phyloP scores from a whole-genome alignment of 2,797 vertebrate genomes.

The Acropternis orthonyx region DNA sequence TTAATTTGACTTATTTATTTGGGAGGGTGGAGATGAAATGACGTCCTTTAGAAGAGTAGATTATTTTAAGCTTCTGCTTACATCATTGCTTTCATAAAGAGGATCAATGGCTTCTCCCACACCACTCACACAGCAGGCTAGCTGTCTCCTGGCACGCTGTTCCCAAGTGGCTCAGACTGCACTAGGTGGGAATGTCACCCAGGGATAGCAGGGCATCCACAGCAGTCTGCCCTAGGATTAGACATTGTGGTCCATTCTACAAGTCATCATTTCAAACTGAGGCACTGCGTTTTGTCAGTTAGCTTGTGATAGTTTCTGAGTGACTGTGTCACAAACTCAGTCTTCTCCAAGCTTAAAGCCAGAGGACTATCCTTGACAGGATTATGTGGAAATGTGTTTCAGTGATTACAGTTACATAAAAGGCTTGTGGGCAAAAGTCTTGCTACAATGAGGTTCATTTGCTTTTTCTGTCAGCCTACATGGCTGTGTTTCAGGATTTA shows the following conservation, averaged over 20 bases:
- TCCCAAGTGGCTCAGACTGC: background rate
- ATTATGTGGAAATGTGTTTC: slow-evolving; percentile 18
- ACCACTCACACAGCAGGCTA: background rate
- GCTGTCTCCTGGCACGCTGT: background rate
- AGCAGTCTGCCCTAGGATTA: background rate
- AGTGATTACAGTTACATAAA: slow-evolving; percentile 41
- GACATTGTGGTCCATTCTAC: background rate
- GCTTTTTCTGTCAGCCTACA: background rate
- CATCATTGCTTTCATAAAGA: slow-evolving; percentile 25
- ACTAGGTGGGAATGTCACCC: background rate
- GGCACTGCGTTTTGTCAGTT: background rate
- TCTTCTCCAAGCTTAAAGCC: slow-evolving; percentile 2
- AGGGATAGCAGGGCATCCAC: rapidly evolving
- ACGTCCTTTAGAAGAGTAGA: slow-evolving; percentile 1
- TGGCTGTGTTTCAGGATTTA: background rate
- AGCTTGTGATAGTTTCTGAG: background rate
- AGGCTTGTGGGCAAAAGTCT: background rate
- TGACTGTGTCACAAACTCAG: background rate
- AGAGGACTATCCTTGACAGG: background rate
- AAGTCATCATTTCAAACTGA: background rate
- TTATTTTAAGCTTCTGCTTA: slow-evolving; percentile 38
- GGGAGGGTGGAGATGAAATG: background rate
- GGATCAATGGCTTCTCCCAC: background rate
- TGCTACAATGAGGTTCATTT: background rate
- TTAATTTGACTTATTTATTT: slow-evolving; percentile 20